phyloP scores from a whole-genome alignment of 2,888 invertebrate species.

The Bellardia bayeri region DNA sequence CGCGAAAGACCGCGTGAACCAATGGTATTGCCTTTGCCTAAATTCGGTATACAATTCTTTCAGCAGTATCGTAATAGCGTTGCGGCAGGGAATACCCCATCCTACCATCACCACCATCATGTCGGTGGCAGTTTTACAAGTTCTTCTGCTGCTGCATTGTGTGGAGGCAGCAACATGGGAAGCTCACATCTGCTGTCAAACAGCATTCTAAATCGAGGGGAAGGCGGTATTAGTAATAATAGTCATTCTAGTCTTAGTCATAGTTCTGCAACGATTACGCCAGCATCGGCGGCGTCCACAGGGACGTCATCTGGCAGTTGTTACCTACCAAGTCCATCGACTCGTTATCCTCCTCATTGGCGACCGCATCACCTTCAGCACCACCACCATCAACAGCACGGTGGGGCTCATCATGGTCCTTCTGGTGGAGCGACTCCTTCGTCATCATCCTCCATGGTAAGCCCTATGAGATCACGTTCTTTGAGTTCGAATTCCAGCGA shows the following conservation, averaged over 20 bases:
- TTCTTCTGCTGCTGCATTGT: conserved; percentile 74
- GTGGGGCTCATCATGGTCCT: conserved; percentile 69
- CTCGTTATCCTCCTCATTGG: conserved; percentile 78
- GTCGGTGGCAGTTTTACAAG: conserved; percentile 75
- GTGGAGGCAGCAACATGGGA: conserved; percentile 62
- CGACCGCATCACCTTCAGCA: conserved; percentile 78
- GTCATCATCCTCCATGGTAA: conserved; percentile 85
- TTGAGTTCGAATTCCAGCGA: conserved; percentile 91
- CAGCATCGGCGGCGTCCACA: conserved; percentile 77
- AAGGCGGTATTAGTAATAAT: conserved; percentile 76
- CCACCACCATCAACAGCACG: conserved; percentile 76
- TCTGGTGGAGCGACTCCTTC: conserved; percentile 72
- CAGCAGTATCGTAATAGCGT: conserved; percentile 82
- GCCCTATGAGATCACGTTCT: conserved; percentile 89
- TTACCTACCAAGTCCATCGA: conserved; percentile 74
- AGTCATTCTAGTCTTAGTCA: conserved; percentile 84
- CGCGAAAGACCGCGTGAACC: conserved; percentile 87
- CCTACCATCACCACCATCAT: conserved; percentile 75
- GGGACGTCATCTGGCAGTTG: conserved; percentile 70
- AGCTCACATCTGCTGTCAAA: conserved; percentile 76
- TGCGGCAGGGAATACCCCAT: conserved; percentile 70
- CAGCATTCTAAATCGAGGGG: conserved; percentile 76
- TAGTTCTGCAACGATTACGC: conserved; percentile 74
- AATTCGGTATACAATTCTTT: conserved; percentile 91
- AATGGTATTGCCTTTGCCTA: conserved; percentile 93